Conservation (phyloP, 2,888 invertebrate genomes). For the Brachylomia viminalis region DNA sequence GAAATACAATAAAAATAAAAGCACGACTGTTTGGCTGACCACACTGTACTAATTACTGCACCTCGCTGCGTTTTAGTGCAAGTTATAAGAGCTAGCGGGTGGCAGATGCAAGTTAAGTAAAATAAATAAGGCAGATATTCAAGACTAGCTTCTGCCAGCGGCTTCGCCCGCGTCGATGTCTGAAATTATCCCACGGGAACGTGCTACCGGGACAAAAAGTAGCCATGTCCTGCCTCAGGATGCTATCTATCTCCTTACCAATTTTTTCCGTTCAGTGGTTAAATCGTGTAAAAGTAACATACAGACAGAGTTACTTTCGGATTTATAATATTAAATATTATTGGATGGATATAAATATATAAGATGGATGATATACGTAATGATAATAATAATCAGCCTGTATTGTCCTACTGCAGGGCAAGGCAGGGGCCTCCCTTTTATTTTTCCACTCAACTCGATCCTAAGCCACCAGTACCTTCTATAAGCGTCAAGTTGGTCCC, state of each 20-base stretch:
- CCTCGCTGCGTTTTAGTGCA: constrained; percentile 67
- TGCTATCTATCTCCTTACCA: no score
- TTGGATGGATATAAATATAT: no score
- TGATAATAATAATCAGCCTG: neutral
- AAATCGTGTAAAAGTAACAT: no score
- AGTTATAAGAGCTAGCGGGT: constrained; percentile 41
- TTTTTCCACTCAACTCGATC: neutral
- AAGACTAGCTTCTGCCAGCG: neutral
- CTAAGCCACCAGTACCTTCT: neutral
- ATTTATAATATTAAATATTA: no score
- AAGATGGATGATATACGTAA: no score
- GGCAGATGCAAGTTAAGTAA: neutral
- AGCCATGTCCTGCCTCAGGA: no score
- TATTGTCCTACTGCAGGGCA: neutral
- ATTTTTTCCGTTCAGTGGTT: no score
- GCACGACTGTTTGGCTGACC: constrained; percentile 77
- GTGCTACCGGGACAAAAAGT: no score
- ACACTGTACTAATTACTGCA: constrained; percentile 79
- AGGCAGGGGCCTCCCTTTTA: neutral
- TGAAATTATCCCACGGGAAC: no score
- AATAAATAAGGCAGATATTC: neutral
- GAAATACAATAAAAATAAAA: constrained; percentile 59
- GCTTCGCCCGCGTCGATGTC: no score
- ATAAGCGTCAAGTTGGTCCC: neutral
- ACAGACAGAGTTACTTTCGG: no score